Base-by-base conservation (phyloP, 2,888 invertebrate genomes). In the Trypoxylon attenuatum region DNA sequence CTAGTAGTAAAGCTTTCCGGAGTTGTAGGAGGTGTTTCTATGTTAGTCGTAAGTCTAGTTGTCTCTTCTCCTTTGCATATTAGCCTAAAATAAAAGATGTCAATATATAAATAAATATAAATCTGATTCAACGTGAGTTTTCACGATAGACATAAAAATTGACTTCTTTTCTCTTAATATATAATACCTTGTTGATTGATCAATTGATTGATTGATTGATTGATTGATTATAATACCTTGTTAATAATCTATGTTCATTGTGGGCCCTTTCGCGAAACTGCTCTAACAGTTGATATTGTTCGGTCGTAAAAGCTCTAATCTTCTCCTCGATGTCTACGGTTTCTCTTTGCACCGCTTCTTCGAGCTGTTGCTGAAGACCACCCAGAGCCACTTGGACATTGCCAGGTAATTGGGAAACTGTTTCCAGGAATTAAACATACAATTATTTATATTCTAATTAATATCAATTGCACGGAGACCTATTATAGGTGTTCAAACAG, bases 261-360 rank as follows among this genome's bases (percentile, higher is more conserved):
- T 92, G 92, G 69, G 92, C 92, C 82, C 90, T 91, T 84, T 93
- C 93, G 80, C 91, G 91, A 85, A 91, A 92, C 70, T 90, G 91
- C 82, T 95, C 94, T 77, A 94, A 89, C 73, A 92, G 89, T 63
- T 91, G 91, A 89, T 93, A 94, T 82, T 94, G 93, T 81, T 92
- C 91, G 78, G 93, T 93, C 69, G 92, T 91, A 87, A 91, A 95
- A 63, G 91, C 90, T 79, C 93, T 91, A 63, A 96, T 93, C 73
- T 92, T 90, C 77, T 94, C 93, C 80, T 95, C 94, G 45, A 94
- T 91, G 1, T 90, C 90, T 43, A 90, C 89, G 51, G 93, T 90
- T 87, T 95, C 92, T 45, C 90, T 89, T 81, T 93, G 91, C 52
- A 95, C 87, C 46, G 90, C 92, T 74, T 91, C 91, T 61, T 92